These are phyloP conservation scores for Cyclophora albipunctata DNA, from an alignment of 2,888 invertebrate genomes.

Conservation along the genomic window DNA sequence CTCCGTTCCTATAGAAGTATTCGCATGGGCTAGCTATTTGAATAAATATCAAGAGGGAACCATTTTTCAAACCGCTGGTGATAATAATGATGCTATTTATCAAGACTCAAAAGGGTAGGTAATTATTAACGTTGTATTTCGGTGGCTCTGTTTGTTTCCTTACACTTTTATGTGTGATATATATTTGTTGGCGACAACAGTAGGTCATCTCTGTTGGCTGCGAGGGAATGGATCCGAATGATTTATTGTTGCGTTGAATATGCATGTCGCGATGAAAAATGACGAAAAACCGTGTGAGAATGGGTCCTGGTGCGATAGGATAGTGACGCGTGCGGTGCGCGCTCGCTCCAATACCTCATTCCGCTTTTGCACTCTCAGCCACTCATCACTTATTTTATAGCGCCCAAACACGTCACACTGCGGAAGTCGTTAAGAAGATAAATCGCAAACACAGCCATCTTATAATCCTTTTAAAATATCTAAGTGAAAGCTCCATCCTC, in stretches of 20 bases:
- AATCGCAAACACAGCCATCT: conserved; percentile 51
- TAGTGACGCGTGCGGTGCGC: conserved; percentile 3
- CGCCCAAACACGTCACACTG: conserved; percentile 42
- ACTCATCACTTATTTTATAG: conserved; percentile 14
- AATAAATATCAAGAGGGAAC: conserved; percentile 63
- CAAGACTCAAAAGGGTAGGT: conserved; percentile 67
- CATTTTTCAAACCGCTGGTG: conserved; percentile 65
- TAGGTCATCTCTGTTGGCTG: conserved; percentile 59
- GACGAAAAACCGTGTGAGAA: conserved; percentile 51
- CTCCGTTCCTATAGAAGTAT: conserved; percentile 41
- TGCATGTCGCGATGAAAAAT: conserved; percentile 74
- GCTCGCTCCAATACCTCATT: conserved; percentile 11
- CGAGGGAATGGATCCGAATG: conserved; percentile 56
- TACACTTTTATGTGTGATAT: conserved; percentile 50
- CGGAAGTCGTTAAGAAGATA: conserved; percentile 68
- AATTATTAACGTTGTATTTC: conserved; percentile 69
- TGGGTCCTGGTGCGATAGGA: conserved; percentile 23
- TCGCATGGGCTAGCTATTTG: conserved; percentile 51
- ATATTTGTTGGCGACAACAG: conserved; percentile 58
- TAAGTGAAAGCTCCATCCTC: conserved; percentile 35
- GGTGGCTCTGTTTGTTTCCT: conserved; percentile 63
- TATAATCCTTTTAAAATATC: conserved; percentile 56
- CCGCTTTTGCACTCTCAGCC: conserved; percentile 8
- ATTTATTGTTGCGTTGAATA: conserved; percentile 73
- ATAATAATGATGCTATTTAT: conserved; percentile 73